Conservation (phyloP, 2,888 invertebrate species). For the Agrochola macilenta region DNA sequence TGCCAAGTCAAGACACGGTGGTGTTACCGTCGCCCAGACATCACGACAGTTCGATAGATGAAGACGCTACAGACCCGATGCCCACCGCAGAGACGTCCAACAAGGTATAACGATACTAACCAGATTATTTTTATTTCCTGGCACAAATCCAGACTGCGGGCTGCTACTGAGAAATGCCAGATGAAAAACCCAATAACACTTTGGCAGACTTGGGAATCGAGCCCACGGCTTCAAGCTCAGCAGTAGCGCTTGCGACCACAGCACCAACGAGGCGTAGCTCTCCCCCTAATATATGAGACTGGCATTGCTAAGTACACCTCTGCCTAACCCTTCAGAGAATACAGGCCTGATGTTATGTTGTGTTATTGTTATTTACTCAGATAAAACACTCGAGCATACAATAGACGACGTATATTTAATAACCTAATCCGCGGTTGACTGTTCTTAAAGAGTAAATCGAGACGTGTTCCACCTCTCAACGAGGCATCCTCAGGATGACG, state of each 20-base stretch:
- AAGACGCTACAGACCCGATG: slow-evolving; percentile 84
- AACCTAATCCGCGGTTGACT: no score
- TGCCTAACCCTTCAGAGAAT: background rate
- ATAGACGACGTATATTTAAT: no score
- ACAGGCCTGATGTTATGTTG: background rate
- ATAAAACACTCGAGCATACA: no score
- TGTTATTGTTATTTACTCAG: background rate
- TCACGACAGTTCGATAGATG: slow-evolving; percentile 79
- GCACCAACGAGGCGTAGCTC: background rate
- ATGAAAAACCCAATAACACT: background rate
- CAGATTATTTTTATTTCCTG: background rate
- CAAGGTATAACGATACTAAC: slow-evolving; percentile 73
- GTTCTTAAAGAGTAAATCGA: no score
- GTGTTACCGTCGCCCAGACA: slow-evolving; percentile 84
- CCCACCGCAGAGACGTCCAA: slow-evolving; percentile 84
- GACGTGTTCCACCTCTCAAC: no score
- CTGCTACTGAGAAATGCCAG: background rate
- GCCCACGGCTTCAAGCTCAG: no score
- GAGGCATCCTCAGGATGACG: no score
- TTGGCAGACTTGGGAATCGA: background rate
- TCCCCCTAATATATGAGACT: background rate
- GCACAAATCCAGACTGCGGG: background rate
- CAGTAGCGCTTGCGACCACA: background rate
- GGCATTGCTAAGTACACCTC: background rate
- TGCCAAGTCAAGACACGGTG: slow-evolving; percentile 86